phyloP scores from a whole-genome alignment of 2,888 invertebrate species.

The Leucozona laternaria region DNA sequence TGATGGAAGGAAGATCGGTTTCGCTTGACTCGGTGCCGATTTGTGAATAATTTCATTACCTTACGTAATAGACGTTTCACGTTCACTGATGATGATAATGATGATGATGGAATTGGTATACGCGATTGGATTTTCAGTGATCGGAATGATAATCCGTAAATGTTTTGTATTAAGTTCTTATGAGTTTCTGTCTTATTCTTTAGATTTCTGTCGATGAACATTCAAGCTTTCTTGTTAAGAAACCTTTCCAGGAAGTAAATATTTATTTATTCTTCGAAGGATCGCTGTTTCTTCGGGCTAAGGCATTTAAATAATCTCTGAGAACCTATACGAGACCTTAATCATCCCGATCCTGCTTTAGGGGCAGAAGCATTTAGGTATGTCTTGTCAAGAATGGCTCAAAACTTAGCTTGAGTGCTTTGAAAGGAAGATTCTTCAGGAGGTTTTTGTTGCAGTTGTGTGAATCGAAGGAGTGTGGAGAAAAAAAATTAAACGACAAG shows the following conservation, averaged over 20 bases:
- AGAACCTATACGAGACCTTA: too few relatives aligned
- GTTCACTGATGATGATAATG: constrained; percentile 66
- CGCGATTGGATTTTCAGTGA: constrained; percentile 38
- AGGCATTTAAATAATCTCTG: too few relatives aligned
- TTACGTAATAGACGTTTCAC: constrained; percentile 58
- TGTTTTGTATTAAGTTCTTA: constrained; percentile 5
- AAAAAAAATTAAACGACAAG: too few relatives aligned
- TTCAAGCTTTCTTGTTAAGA: background rate
- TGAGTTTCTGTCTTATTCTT: background rate
- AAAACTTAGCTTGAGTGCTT: too few relatives aligned
- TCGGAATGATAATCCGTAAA: constrained; percentile 52
- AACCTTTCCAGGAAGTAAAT: background rate
- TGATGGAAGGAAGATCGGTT: constrained; percentile 35
- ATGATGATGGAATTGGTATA: constrained; percentile 48
- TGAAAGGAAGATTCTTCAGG: too few relatives aligned
- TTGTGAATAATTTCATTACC: constrained; percentile 71
- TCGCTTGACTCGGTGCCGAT: constrained; percentile 66
- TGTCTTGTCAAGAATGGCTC: too few relatives aligned
- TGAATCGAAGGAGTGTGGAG: too few relatives aligned
- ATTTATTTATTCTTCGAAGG: too few relatives aligned
- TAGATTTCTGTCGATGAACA: background rate
- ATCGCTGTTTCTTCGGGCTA: too few relatives aligned
- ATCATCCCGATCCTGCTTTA: too few relatives aligned
- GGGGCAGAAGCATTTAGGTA: too few relatives aligned
- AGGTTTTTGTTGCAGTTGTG: too few relatives aligned